Percentiles rank a stretch among this genome's conserved stretches.
These are phyloP conservation scores for Macroramphosus scolopax DNA, from an alignment of 2,797 vertebrate genomes.

Conservation along the genomic window DNA sequence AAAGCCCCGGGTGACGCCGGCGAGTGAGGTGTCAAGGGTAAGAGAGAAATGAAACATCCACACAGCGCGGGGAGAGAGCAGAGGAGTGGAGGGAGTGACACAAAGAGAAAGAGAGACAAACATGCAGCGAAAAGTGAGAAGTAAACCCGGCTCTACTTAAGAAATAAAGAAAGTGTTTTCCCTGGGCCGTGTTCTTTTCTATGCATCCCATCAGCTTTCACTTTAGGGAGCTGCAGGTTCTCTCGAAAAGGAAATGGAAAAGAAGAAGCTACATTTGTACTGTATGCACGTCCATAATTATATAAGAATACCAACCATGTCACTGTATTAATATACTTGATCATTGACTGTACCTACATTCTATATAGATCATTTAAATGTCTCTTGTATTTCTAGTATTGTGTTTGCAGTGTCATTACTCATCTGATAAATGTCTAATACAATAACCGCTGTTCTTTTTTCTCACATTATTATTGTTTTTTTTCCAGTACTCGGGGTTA, in stretches of 20 bases:
- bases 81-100: conserved; percentile 12
- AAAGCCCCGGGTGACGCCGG: conserved; percentile 63
- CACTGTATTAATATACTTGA: too few relatives aligned
- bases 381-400: conserved; percentile 25
- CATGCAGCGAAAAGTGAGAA: conserved; percentile 5
- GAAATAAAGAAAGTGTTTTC: conserved; percentile 5
- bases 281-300: too few relatives aligned
- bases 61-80: conserved; percentile 13
- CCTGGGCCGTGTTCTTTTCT: conserved; percentile 4
- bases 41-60: conserved; percentile 47
- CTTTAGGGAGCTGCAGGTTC: too few relatives aligned
- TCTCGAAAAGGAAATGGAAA: too few relatives aligned
- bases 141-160: conserved; percentile 3
- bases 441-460: conserved; percentile 45
- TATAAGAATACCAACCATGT: too few relatives aligned
- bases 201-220: too few relatives aligned
- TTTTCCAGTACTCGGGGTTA: conserved; percentile 20
- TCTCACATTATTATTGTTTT: neutral
- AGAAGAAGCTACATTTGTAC: too few relatives aligned
- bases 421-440: conserved; percentile 61
- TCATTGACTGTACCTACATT: too few relatives aligned
- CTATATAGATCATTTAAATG: too few relatives aligned
- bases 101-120: conserved; percentile 14
- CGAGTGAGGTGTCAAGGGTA: conserved; percentile 50
- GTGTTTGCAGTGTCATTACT: conserved; percentile 46